These are phyloP conservation scores for Pseudoatta argentina DNA, from an alignment of 1,140 invertebrate genomes.

Conservation along the genomic window DNA sequence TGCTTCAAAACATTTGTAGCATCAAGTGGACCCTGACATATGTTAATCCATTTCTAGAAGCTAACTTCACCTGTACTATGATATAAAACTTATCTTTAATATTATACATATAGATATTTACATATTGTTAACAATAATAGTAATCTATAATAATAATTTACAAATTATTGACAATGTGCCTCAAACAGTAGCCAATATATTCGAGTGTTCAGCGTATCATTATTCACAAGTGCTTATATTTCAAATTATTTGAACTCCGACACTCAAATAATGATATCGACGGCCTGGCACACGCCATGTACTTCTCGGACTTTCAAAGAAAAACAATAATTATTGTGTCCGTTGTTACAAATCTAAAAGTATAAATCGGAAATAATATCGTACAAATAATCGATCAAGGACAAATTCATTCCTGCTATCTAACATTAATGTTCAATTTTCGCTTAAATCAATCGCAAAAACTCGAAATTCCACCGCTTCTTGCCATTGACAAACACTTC, in stretches of 20 bases:
- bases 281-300: slow-evolving; percentile 21
- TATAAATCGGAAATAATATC: neutral
- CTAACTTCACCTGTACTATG: neutral
- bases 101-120: slow-evolving; percentile 22
- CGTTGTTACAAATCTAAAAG: slow-evolving; percentile 25
- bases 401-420: neutral
- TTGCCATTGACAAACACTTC: neutral
- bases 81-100: slow-evolving; percentile 47
- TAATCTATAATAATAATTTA: slow-evolving; percentile 31
- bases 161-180: slow-evolving; percentile 9
- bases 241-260: neutral
- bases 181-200: neutral
- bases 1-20: too few species aligned
- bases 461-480: slow-evolving; percentile 6
- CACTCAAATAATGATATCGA: slow-evolving; percentile 7
- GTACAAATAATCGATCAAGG: slow-evolving; percentile 34
- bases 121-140: slow-evolving; percentile 2
- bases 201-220: neutral
- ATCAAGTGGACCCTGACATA: neutral
- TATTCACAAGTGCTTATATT: neutral
- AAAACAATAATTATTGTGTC: slow-evolving; percentile 19
- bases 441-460: neutral
- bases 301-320: slow-evolving; percentile 36
- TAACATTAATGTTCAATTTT: neutral
- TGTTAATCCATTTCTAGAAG: slow-evolving; percentile 6